phyloP scores from a whole-genome alignment of 1,140 invertebrate genomes.

The Chelonus insularis region DNA sequence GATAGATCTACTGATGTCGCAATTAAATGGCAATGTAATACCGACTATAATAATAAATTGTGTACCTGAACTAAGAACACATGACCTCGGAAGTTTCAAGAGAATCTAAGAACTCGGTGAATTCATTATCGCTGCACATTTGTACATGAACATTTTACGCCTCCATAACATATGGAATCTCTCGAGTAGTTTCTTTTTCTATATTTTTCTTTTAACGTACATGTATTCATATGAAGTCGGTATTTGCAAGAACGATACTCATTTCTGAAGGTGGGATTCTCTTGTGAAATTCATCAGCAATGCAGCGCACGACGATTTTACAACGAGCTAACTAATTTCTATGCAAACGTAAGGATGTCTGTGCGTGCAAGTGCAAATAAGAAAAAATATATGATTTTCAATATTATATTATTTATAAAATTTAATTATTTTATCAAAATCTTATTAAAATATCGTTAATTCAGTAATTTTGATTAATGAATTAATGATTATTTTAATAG shows the following conservation, averaged over 20 bases:
- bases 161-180: conserved; percentile 4
- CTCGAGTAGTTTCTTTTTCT: not conserved
- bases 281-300: conserved; percentile 33
- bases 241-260: conserved; percentile 10
- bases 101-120: conserved; percentile 17
- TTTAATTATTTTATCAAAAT: too few species aligned
- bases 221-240: conserved; percentile 7
- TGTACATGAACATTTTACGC: conserved; percentile 12
- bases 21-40: not conserved
- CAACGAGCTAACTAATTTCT: conserved; percentile 29
- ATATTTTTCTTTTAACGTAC: not conserved
- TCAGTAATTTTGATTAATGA: too few species aligned
- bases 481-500: too few species aligned
- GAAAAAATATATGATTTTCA: too few species aligned
- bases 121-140: conserved; percentile 22
- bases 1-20: conserved; percentile 19
- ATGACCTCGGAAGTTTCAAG: conserved; percentile 12
- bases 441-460: too few species aligned
- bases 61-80: not conserved
- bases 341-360: conserved; percentile 32
- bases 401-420: too few species aligned
- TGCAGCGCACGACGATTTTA: conserved; percentile 24
- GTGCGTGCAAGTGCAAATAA: conserved; percentile 14
- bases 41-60: conserved; percentile 1
- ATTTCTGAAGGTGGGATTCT: conserved; percentile 20